A percentile compares a stretch with the other conserved stretches of the same genome.
phyloP scores from a whole-genome alignment of 2,113 vertebrate species.

The Apaloderma vittatum region DNA sequence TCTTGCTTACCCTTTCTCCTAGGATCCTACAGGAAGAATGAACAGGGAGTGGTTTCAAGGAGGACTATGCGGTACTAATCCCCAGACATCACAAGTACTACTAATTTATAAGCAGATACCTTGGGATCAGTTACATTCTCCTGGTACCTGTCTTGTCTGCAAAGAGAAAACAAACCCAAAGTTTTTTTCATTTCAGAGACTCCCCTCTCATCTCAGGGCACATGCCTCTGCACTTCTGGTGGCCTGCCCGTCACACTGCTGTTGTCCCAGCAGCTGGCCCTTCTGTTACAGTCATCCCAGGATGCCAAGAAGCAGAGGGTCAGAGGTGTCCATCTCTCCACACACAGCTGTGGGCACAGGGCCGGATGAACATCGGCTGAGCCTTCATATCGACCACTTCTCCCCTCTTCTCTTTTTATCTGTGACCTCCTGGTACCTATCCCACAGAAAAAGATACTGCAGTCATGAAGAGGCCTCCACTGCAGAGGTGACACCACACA shows the following conservation, averaged over 20 bases:
- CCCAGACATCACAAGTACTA: background rate
- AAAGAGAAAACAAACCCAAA: background rate
- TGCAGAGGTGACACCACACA: background rate
- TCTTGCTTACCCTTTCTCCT: background rate
- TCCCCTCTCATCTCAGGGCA: background rate
- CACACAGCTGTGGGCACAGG: rapidly evolving
- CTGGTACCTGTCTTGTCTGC: background rate
- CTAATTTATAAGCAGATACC: background rate
- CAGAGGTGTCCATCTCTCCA: background rate
- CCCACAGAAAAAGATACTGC: background rate
- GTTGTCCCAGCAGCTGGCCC: background rate
- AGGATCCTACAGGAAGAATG: background rate
- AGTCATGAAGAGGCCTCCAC: background rate
- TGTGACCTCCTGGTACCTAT: background rate
- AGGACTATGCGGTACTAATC: background rate
- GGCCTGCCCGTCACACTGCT: background rate
- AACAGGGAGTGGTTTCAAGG: background rate
- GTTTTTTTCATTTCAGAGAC: background rate
- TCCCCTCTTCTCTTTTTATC: background rate
- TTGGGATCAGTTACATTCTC: background rate
- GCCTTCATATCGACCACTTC: background rate
- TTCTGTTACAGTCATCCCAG: background rate
- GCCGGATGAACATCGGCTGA: background rate
- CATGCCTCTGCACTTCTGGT: rapidly evolving
- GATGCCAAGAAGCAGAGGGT: background rate